Evolutionary conservation across 2,113 vertebrate species (phyloP), one percentile per base, ranked within the genome.

Genomic region (Potamarius usumacintae): DNA sequence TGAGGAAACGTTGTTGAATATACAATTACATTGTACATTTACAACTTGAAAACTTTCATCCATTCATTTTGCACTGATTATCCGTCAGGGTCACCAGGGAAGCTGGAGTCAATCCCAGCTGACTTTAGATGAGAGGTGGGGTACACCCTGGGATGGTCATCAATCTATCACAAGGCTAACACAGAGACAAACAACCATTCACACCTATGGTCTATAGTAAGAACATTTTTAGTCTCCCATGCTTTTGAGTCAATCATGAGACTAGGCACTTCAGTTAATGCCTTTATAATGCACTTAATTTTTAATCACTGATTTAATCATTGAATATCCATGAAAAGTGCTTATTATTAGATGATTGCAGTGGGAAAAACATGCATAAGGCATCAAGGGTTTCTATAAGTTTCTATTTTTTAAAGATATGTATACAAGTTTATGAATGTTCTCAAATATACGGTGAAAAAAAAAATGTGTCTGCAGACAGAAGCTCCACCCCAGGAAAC

Each of bases 401-500:
- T 57, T 42, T 42, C 42, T 42, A 4, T 42, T 42, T 42, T 42
- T 42, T 42, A 4, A 4, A 4, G 3, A 42, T 42, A 42, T 42
- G 42, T 4, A 42, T 53, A 11, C 1, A 10, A 57, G 55, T 57
- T n/a, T 65, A 22, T 65, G 9, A 0, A 65, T 4, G 30, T 18
- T 81, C 4, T 60, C 18, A 30, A 55, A 20, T 11, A 1, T 9
- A 48, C 11, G 48, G 4, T 6, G 22, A 25, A 53, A 77, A 52
- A 62, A 7, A 14, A 52, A 18, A 14, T 52, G n/a, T 67, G 2
- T 65, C 52, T 17, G 20, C 1, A 34, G 25, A 4, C 4, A 22
- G 4, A 81, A 81, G 62, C 30, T 18, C 77, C 85, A 55, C 85
- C 85, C 22, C 30, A 81, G 52, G 52, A 86, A 86, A 57, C 25